phyloP scores from a whole-genome alignment of 2,888 invertebrate genomes.

The Merodon equestris region DNA sequence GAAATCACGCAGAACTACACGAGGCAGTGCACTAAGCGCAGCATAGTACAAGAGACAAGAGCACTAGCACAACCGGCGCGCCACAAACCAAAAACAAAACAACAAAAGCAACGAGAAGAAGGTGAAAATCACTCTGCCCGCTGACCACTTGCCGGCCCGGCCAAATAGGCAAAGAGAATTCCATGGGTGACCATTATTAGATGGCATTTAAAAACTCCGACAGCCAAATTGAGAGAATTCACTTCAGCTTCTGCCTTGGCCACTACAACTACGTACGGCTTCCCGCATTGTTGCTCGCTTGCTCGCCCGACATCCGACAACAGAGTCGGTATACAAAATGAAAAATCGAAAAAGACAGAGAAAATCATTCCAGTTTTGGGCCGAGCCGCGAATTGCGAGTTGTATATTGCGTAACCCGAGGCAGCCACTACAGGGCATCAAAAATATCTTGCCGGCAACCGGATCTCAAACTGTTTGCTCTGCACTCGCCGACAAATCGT shows the following conservation, averaged over 20 bases:
- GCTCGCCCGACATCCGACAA: slow-evolving; percentile 8
- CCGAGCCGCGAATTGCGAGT: slow-evolving; percentile 55
- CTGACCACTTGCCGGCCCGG: slow-evolving; percentile 15
- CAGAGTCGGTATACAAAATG: neutral
- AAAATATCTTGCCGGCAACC: slow-evolving; percentile 24
- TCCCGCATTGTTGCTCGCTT: slow-evolving; percentile 58
- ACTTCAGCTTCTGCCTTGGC: slow-evolving; percentile 31
- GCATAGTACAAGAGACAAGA: slow-evolving; percentile 30
- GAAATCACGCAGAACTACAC: slow-evolving; percentile 62
- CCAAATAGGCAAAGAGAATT: slow-evolving; percentile 66
- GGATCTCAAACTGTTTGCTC: slow-evolving; percentile 16
- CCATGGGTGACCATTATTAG: slow-evolving; percentile 69
- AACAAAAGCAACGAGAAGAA: slow-evolving; percentile 25
- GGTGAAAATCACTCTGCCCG: slow-evolving; percentile 59
- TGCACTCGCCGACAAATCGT: slow-evolving; percentile 54
- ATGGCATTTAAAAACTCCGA: slow-evolving; percentile 69
- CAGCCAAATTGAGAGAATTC: slow-evolving; percentile 68
- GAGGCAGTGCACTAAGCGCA: slow-evolving; percentile 53
- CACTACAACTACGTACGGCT: slow-evolving; percentile 31
- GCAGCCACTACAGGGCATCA: slow-evolving; percentile 45
- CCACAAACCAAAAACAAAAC: slow-evolving; percentile 15
- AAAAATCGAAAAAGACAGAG: slow-evolving; percentile 17
- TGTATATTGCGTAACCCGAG: slow-evolving; percentile 57
- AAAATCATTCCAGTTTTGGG: slow-evolving; percentile 55
- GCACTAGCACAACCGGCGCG: slow-evolving; percentile 12